These are phyloP conservation scores for Pogonophryne albipinna DNA, from an alignment of 2,797 vertebrate genomes.

Conservation along the genomic window DNA sequence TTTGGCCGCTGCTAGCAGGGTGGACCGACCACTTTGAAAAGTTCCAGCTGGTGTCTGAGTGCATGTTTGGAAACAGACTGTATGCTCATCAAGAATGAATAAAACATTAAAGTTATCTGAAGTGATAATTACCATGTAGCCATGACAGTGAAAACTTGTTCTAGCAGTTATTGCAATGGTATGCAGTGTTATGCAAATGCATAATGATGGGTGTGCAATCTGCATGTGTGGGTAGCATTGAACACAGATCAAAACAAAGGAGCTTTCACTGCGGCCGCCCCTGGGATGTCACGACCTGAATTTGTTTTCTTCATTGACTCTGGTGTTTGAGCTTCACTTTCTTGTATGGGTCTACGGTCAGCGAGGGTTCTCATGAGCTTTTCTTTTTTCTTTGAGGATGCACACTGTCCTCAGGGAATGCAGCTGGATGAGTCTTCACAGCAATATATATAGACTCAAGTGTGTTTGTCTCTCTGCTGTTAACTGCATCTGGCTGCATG, in stretches of 20 bases:
- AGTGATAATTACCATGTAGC: not conserved
- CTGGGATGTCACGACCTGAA: conserved; percentile 45
- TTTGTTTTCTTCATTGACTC: conserved; percentile 18
- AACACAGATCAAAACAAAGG: conserved; percentile 58
- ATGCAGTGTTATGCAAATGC: conserved; percentile 21
- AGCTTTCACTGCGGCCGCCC: conserved; percentile 47
- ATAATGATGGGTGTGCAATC: conserved; percentile 47
- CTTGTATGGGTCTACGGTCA: conserved; percentile 14
- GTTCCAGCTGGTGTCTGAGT: conserved; percentile 28
- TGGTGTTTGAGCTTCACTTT: conserved; percentile 21
- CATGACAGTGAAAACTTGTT: not conserved
- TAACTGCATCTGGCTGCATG: conserved; percentile 55
- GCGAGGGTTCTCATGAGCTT: conserved; percentile 50
- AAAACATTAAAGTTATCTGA: conserved; percentile 4
- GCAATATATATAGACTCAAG: conserved; percentile 48
- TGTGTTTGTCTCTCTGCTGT: conserved; percentile 44
- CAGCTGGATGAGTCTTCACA: conserved; percentile 40
- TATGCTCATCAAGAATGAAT: conserved; percentile 27
- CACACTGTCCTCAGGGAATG: conserved; percentile 39
- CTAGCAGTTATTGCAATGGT: conserved; percentile 1
- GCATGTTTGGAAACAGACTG: not conserved
- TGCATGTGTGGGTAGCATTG: conserved; percentile 51
- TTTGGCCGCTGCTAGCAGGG: conserved; percentile 35
- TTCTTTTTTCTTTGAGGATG: conserved; percentile 36
- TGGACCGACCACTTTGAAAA: conserved; percentile 18